phyloP scores from a whole-genome alignment of 2,797 vertebrate species.

The Enteromius unitaeniatus region DNA sequence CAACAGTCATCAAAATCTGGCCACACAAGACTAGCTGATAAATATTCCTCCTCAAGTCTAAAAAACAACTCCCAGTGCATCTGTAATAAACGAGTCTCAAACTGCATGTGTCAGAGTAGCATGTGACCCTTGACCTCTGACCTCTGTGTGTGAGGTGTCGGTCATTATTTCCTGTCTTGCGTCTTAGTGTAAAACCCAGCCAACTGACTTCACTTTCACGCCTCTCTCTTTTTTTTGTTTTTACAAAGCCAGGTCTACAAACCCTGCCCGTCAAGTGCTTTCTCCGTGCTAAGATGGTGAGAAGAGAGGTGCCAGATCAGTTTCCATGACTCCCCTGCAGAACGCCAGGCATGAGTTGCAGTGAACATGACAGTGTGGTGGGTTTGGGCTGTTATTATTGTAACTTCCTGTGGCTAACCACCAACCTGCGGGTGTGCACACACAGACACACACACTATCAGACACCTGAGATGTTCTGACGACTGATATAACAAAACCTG shows the following conservation, averaged over 20 bases:
- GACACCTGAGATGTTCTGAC: slow-evolving; percentile 37
- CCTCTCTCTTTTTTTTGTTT: slow-evolving; percentile 7
- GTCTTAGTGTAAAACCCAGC: background rate
- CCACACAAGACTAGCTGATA: background rate
- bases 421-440: slow-evolving; percentile 9
- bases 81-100: background rate
- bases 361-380: slow-evolving; percentile 68
- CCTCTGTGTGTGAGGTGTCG: background rate
- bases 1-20: background rate
- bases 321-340: slow-evolving; percentile 69
- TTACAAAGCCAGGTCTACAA: background rate
- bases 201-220: background rate
- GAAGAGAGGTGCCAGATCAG: slow-evolving; percentile 73
- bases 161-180: background rate
- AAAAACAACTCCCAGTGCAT: background rate
- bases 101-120: background rate
- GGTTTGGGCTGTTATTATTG: slow-evolving; percentile 75
- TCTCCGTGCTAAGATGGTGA: background rate
- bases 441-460: slow-evolving; percentile 50
- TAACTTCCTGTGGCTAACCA: slow-evolving; percentile 69
- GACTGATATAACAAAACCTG: slow-evolving; percentile 18
- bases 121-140: slow-evolving; percentile 20
- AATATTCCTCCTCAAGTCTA: background rate
- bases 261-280: background rate
- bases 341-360: slow-evolving; percentile 70